Evolutionary conservation across 2,888 invertebrate genomes (phyloP).

Genomic region (Drosophila stalkeri): DNA sequence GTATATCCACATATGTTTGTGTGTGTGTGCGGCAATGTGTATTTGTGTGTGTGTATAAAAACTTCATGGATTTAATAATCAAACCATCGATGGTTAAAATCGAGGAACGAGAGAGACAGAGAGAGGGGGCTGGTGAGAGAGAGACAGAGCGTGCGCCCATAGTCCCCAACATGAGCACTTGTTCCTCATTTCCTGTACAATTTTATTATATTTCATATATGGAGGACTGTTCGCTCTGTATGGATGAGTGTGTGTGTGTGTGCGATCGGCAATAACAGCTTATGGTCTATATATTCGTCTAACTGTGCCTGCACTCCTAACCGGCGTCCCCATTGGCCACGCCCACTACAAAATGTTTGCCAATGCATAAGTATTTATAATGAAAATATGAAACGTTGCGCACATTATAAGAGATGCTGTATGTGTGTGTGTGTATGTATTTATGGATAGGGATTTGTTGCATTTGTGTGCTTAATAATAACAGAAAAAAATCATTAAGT

Average conservation of each 20-base stretch:
- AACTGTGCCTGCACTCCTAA: conserved; percentile 11
- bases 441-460: conserved; percentile 14
- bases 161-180: conserved; percentile 45
- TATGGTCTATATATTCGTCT: conserved; percentile 27
- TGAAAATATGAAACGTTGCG: conserved; percentile 73
- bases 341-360: conserved; percentile 38
- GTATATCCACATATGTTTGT: conserved; percentile 30
- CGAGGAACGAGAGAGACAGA: conserved; percentile 23
- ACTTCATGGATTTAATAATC: conserved; percentile 83
- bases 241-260: conserved; percentile 40
- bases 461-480: conserved; percentile 49
- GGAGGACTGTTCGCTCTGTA: conserved; percentile 30
- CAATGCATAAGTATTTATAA: conserved; percentile 64
- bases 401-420: conserved; percentile 64
- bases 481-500: conserved; percentile 58
- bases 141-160: background rate
- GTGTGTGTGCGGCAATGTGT: conserved; percentile 30
- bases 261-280: conserved; percentile 52
- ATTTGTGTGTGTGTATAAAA: conserved; percentile 67
- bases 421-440: conserved; percentile 17
- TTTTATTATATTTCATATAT: conserved; percentile 81
- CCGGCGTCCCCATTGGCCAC: background rate
- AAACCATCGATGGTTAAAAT: conserved; percentile 77
- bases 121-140: background rate
- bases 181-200: conserved; percentile 82